These are phyloP conservation scores for Puma concolor DNA, from an alignment of 2,113 vertebrate genomes.

Conservation along the genomic window DNA sequence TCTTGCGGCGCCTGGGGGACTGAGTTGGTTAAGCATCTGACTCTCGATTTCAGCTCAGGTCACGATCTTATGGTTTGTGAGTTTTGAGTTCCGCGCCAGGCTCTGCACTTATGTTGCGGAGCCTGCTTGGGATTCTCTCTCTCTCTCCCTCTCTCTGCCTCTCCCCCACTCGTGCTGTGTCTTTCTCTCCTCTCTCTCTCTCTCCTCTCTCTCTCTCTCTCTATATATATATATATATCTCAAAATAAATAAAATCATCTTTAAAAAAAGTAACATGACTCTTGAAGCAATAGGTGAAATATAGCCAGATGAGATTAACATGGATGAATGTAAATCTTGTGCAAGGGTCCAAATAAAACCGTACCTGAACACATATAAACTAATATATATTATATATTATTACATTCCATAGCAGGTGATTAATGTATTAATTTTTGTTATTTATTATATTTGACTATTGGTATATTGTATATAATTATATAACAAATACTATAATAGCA, in stretches of 20 bases:
- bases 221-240: too few species aligned
- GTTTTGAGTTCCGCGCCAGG: too few species aligned
- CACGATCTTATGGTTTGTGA: too few species aligned
- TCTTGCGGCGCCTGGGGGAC: not conserved
- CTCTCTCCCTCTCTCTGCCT: too few species aligned
- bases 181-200: too few species aligned
- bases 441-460: not conserved
- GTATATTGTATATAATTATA: not conserved
- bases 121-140: too few species aligned
- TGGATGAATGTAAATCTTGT: constrained; percentile 33
- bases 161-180: too few species aligned
- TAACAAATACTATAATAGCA: not conserved
- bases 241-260: too few species aligned
- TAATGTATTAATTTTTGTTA: not conserved
- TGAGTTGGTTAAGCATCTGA: too few species aligned
- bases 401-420: not conserved
- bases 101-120: too few species aligned
- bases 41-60: too few species aligned
- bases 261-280: not conserved
- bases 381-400: not conserved
- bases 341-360: constrained; percentile 10
- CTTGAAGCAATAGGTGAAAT: constrained; percentile 12
- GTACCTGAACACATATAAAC: not conserved
- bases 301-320: not conserved
- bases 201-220: too few species aligned